Conservation (phyloP, 2,888 invertebrate genomes). For the Seira musarum region DNA sequence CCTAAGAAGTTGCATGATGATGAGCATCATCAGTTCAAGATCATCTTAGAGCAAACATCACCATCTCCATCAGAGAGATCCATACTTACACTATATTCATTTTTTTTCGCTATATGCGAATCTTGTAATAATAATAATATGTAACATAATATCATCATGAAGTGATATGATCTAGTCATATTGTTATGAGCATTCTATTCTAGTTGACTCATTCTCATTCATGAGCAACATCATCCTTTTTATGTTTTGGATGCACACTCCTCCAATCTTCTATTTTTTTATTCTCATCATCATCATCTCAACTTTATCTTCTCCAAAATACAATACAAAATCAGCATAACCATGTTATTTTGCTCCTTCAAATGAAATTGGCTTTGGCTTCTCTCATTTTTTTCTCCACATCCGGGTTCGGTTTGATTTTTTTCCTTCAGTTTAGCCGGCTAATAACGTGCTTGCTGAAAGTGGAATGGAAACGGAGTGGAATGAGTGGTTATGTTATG, state of each 20-base stretch:
- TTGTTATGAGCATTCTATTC: conserved; percentile 5
- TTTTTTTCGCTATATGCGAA: not conserved
- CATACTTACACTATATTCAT: not conserved
- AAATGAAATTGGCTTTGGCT: conserved; percentile 30
- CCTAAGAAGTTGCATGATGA: not conserved
- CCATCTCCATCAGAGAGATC: not conserved
- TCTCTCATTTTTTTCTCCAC: conserved; percentile 8
- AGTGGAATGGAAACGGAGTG: not conserved
- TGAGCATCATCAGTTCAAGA: too few species aligned
- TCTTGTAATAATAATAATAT: not conserved
- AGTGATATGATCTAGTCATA: conserved; percentile 29
- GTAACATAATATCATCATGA: conserved; percentile 6
- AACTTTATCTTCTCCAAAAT: not conserved
- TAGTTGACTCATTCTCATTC: conserved; percentile 23
- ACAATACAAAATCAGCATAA: conserved; percentile 29
- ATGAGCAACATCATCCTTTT: conserved; percentile 6
- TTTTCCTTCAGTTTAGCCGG: not conserved
- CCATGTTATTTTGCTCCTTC: conserved; percentile 18
- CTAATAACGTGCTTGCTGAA: not conserved
- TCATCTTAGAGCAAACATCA: not conserved
- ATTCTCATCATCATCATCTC: too few species aligned
- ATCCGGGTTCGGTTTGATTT: conserved; percentile 50
- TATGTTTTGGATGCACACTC: not conserved
- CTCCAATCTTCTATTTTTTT: conserved; percentile 19
- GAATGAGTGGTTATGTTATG: conserved; percentile 1